phyloP scores from a whole-genome alignment of 1,140 invertebrate genomes.

The Camponotus pennsylvanicus region DNA sequence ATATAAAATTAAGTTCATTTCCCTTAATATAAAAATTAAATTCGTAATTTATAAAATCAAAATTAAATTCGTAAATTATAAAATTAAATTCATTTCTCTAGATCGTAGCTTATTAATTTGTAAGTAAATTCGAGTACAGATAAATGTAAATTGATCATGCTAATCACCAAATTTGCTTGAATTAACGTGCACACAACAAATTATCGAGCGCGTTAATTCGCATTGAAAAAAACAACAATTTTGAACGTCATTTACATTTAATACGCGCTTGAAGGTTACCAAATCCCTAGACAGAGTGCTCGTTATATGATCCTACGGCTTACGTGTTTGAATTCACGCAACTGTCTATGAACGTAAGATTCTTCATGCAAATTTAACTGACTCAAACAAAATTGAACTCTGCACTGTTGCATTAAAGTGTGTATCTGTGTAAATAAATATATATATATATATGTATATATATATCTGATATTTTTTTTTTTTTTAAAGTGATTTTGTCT shows the following conservation, averaged over 20 bases:
- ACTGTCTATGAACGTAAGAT: conserved; percentile 12
- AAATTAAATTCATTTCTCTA: not conserved
- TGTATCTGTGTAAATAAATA: too few relatives aligned
- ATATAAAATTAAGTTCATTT: not conserved
- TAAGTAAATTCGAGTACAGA: not conserved
- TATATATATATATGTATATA: too few relatives aligned
- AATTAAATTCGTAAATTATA: too few relatives aligned
- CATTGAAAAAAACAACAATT: not conserved
- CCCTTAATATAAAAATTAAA: not conserved
- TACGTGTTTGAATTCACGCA: conserved; percentile 42
- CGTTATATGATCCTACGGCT: not conserved
- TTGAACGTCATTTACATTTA: conserved; percentile 27
- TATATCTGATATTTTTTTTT: not conserved
- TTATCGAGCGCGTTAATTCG: not conserved
- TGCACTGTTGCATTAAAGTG: too few relatives aligned
- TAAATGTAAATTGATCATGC: not conserved
- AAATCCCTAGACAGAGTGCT: not conserved
- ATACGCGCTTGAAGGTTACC: not conserved
- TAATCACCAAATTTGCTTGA: conserved; percentile 11
- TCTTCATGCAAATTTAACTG: conserved; percentile 19
- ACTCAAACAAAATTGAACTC: not conserved
- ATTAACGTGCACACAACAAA: not conserved
- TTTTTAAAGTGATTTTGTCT: not conserved
- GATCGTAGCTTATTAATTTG: not conserved
- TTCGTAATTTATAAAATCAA: too few relatives aligned